These are phyloP conservation scores for Phorcus lineatus DNA, from an alignment of 2,888 invertebrate species.

Conservation along the genomic window DNA sequence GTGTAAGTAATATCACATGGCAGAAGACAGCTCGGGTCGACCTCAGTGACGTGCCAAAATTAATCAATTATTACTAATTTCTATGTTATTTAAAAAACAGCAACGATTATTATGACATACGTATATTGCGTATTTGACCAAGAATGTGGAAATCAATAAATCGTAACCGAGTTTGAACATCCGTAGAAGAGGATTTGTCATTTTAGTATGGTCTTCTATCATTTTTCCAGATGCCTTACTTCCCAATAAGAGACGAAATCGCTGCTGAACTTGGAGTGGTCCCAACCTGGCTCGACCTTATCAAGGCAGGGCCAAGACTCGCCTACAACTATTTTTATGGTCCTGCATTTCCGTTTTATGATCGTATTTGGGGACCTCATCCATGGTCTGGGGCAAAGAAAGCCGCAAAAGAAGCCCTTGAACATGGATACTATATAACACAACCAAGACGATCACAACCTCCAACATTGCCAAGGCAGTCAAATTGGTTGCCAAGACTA, in stretches of 20 bases:
- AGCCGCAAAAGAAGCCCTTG: neutral
- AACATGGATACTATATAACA: neutral
- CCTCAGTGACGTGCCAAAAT: too few relatives aligned
- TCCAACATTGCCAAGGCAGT: too few relatives aligned
- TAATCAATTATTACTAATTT: too few relatives aligned
- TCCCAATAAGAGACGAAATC: neutral
- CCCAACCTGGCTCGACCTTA: constrained; percentile 23
- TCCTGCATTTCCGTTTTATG: constrained; percentile 7
- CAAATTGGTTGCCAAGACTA: too few relatives aligned
- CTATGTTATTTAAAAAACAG: too few relatives aligned
- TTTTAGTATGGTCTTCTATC: too few relatives aligned
- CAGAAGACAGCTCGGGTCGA: too few relatives aligned
- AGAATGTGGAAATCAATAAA: too few relatives aligned
- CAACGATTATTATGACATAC: too few relatives aligned
- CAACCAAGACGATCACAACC: neutral
- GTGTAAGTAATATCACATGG: neutral
- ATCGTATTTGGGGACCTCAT: constrained; percentile 27
- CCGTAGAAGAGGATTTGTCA: too few relatives aligned
- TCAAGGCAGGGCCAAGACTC: constrained; percentile 16
- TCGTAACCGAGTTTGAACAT: too few relatives aligned
- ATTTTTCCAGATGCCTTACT: neutral
- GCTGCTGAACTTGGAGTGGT: constrained; percentile 13
- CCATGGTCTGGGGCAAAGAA: constrained; percentile 17
- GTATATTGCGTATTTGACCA: too few relatives aligned
- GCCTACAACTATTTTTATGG: constrained; percentile 24